These are phyloP conservation scores for Drosophila parthenogenetica DNA, from an alignment of 2,888 invertebrate genomes.

Conservation along the genomic window DNA sequence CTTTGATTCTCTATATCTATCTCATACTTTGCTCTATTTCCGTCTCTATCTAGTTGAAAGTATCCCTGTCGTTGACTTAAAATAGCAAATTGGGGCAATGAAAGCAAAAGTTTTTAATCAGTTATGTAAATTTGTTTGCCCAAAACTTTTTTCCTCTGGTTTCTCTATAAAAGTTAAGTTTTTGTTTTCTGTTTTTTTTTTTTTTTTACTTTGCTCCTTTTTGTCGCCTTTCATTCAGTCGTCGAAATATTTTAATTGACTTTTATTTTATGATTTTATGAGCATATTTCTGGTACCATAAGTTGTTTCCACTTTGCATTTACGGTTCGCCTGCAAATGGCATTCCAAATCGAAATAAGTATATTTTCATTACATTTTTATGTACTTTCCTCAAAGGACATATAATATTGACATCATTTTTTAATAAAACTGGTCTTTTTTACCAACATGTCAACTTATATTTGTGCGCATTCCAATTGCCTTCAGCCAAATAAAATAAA, in stretches of 20 bases:
- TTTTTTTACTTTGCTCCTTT: not conserved
- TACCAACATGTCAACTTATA: not conserved
- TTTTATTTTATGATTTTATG: constrained; percentile 59
- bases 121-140: constrained; percentile 75
- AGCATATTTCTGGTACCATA: constrained; percentile 13
- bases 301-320: constrained; percentile 15
- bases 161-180: constrained; percentile 39
- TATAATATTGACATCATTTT: constrained; percentile 17
- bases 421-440: constrained; percentile 17
- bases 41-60: not conserved
- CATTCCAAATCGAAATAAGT: constrained; percentile 28
- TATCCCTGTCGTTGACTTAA: constrained; percentile 33
- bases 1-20: constrained; percentile 11
- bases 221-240: constrained; percentile 10
- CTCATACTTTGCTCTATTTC: not conserved
- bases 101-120: constrained; percentile 75
- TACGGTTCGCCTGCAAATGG: constrained; percentile 33
- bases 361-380: constrained; percentile 31
- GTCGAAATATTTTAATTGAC: constrained; percentile 60
- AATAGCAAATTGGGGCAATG: constrained; percentile 59
- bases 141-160: constrained; percentile 56
- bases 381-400: constrained; percentile 2
- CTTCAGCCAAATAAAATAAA: not conserved
- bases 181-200: too few relatives aligned
- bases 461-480: constrained; percentile 8